Base-by-base conservation (phyloP, 2,113 vertebrate species). In the Anguilla rostrata region DNA sequence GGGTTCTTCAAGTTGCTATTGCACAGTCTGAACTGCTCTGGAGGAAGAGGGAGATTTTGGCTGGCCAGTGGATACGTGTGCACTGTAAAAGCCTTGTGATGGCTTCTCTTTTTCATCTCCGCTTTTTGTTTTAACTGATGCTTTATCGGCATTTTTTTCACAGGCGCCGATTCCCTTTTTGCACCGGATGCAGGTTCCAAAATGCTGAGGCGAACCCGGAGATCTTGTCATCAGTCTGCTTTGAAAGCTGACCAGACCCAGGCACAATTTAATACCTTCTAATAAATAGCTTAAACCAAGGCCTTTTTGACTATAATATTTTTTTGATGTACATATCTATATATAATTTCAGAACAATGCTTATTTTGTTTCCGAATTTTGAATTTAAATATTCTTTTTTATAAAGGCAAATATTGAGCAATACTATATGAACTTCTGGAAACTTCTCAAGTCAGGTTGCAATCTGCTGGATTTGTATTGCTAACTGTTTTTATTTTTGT, bases 271-370 rank as follows among this genome's bases (percentile, higher is more conserved):
- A 91, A 94, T 87, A 94, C 91, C 94, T 94, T 95, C 89, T 93
- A 93, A 95, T 94, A 94, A 91, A 94, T 93, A 93, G 95, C 95
- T 95, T 95, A 95, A 92, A 95, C 93, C 96, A 95, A 96, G 93
- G 95, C 95, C 94, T 95, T 96, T 90, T 94, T 90, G 93, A 95
- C 91, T 90, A 88, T 87, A 91, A 93, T 95, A 91, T 96, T 95
- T 92, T 96, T 96, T 96, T 3, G 91, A 92, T 96, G 95, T 96
- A 96, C 93, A 97, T 96, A 95, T 95, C 94, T 96, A 92, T 91
- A 90, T 90, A 93, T 93, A 94, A 94, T 95, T 94, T 91, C 91
- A 94, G 94, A 95, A 92, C 91, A 91, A 94, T 94, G 92, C 95
- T 96, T 97, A 95, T 96, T 95, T 95, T 96, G 92, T 95, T 92